phyloP scores from a whole-genome alignment of 1,140 invertebrate species.

The Monomorium pharaonis region DNA sequence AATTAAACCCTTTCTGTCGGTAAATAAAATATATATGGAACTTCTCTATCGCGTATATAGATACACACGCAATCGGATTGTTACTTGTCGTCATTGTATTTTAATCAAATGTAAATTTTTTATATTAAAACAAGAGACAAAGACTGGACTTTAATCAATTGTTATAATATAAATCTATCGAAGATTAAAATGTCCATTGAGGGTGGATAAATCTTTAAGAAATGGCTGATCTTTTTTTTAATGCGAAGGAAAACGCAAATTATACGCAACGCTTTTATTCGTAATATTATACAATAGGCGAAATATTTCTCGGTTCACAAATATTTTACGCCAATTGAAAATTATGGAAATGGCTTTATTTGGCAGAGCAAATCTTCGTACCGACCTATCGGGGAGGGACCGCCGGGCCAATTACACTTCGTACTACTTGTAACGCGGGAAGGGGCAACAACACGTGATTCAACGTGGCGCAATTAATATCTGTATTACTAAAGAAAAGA shows the following conservation, averaged over 20 bases:
- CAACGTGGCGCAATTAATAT: background rate
- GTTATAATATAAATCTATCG: background rate
- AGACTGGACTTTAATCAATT: background rate
- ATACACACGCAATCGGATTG: background rate
- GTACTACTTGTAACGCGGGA: background rate
- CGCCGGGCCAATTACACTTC: background rate
- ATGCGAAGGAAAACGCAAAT: background rate
- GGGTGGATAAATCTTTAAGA: background rate
- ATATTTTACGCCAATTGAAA: background rate
- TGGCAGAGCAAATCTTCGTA: background rate
- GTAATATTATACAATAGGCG: background rate
- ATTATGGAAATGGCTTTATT: background rate
- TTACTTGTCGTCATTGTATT: background rate
- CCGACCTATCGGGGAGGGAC: background rate
- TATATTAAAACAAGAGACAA: background rate
- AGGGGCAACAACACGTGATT: background rate
- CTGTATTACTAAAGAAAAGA: background rate
- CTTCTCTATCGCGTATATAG: background rate
- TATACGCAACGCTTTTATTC: background rate
- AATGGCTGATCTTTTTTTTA: background rate
- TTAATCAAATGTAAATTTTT: background rate
- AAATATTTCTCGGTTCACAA: background rate
- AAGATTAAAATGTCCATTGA: background rate
- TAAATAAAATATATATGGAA: constrained; percentile 39
- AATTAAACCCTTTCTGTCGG: constrained; percentile 34